Base-by-base conservation (phyloP, 1,140 invertebrate genomes). In the Physella acuta region DNA sequence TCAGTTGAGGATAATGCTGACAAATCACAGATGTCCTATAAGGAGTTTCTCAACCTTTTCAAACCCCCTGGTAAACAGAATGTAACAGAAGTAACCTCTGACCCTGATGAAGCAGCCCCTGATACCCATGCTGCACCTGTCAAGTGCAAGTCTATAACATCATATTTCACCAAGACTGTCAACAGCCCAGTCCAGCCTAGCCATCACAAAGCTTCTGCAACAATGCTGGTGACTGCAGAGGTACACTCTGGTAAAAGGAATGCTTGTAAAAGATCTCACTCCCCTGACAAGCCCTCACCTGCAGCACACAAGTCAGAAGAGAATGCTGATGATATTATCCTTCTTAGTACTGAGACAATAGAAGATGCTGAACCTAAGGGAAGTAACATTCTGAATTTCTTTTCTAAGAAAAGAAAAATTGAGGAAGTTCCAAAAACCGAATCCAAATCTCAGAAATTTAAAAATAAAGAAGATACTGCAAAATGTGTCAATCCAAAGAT, bases 71-170 rank as follows among this genome's bases (percentile, higher is more conserved):
- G 8, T 44, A 20, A 26, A 30, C 30, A 56, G 20, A 24, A 4
- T 4, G 26, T 14, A 3, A 31, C 30, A 11, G 55, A 56, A 31
- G 30, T 31, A 34, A 17, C 8, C 30, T 17, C 34, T 20, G 24
- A 14, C 24, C 8, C 3, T 33, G 34, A 34, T 58, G 28, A 30
- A 4, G 58, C 5, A 5, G 58, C 30, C 5, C 5, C 5, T 36
- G 58, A 60, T 33, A 37, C 34, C 24, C 3, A 33, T 1, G 20
- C 5, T 60, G 4, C 34, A 24, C 11, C 58, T 28, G 33, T 60
- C 14, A 60, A 60, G 34, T 60, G 58, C 34, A 60, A 24, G 28
- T 60, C 58, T 33, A 36, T 60, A 33, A 33, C 58, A 33, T 60
- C 58, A 3, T 60, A 36, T 36, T 60, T 60, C 34, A 16, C 31